These are phyloP conservation scores for Anabas testudineus DNA, from an alignment of 2,797 vertebrate genomes.

Conservation along the genomic window DNA sequence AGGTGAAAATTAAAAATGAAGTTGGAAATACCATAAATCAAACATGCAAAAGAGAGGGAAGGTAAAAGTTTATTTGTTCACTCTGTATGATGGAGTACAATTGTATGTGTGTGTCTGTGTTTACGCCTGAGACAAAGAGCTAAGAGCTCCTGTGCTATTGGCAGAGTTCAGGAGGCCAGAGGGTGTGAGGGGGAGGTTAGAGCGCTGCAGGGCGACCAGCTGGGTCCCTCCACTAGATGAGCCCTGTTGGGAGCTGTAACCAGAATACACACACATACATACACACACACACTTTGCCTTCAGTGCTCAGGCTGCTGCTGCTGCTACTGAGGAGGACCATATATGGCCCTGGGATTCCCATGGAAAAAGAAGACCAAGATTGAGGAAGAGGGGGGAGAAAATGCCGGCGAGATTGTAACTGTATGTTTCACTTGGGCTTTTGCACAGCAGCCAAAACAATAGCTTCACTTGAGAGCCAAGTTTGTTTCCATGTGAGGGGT, in stretches of 20 bases:
- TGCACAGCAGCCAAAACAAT: conserved; percentile 75
- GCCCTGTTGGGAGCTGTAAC: conserved; percentile 84
- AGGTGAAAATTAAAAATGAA: conserved; percentile 2
- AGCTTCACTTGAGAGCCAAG: conserved; percentile 67
- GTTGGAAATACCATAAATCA: conserved; percentile 32
- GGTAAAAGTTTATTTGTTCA: conserved; percentile 4
- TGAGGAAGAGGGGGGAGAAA: conserved; percentile 63
- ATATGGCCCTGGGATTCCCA: conserved; percentile 96
- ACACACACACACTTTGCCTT: conserved; percentile 48
- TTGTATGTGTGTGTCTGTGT: conserved; percentile 32
- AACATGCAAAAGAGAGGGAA: neutral
- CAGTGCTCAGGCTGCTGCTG: conserved; percentile 71
- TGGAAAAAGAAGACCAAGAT: conserved; percentile 81
- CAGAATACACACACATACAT: conserved; percentile 48
- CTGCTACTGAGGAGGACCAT: conserved; percentile 89
- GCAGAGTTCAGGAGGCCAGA: conserved; percentile 78
- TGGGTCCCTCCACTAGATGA: conserved; percentile 80
- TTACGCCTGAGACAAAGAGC: conserved; percentile 70
- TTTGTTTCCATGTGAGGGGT: conserved; percentile 72
- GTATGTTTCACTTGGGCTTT: conserved; percentile 74
- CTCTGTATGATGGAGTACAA: conserved; percentile 22
- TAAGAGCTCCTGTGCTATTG: conserved; percentile 84
- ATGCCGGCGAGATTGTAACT: conserved; percentile 65
- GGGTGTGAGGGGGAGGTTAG: conserved; percentile 82
- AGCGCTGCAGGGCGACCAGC: conserved; percentile 83